Evolutionary conservation across 1,140 invertebrate species (phyloP).

Genomic region (Trichomalopsis sarcophagae): DNA sequence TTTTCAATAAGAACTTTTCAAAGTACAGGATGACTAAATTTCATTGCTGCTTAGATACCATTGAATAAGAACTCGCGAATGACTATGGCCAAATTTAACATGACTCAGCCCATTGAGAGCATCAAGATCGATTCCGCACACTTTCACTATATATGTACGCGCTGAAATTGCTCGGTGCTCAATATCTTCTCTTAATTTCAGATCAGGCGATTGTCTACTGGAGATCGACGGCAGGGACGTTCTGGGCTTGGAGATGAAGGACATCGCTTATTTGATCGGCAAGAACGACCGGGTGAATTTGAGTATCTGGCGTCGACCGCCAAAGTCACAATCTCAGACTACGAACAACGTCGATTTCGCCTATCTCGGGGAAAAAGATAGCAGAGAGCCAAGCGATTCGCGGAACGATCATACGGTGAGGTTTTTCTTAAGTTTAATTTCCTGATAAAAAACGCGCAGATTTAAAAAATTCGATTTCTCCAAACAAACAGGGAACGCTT

Average conservation of each 20-base stretch:
- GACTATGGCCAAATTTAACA: too few species aligned
- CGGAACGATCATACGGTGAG: slow-evolving; percentile 26
- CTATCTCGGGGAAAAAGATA: slow-evolving; percentile 20
- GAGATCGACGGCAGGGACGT: slow-evolving; percentile 79
- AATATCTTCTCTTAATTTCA: slow-evolving; percentile 40
- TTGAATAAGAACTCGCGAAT: too few species aligned
- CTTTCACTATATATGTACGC: too few species aligned
- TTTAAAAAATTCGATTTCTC: too few species aligned
- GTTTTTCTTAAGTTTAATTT: too few species aligned
- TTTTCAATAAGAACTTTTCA: too few species aligned
- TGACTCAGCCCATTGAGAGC: too few species aligned
- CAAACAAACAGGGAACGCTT: slow-evolving; percentile 14
- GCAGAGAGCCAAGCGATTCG: background rate
- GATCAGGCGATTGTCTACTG: slow-evolving; percentile 80
- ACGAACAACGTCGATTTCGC: background rate
- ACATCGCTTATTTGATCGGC: slow-evolving; percentile 76
- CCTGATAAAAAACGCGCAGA: too few species aligned
- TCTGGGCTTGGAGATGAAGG: slow-evolving; percentile 77
- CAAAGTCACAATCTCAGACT: background rate
- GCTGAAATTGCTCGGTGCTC: too few species aligned
- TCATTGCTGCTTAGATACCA: background rate
- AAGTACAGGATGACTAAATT: too few species aligned
- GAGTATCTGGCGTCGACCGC: slow-evolving; percentile 69
- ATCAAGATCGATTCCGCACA: too few species aligned
- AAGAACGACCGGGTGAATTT: slow-evolving; percentile 67